phyloP scores from a whole-genome alignment of 64 coral and sea anemone genomes.

The Platygyra sinensis region DNA sequence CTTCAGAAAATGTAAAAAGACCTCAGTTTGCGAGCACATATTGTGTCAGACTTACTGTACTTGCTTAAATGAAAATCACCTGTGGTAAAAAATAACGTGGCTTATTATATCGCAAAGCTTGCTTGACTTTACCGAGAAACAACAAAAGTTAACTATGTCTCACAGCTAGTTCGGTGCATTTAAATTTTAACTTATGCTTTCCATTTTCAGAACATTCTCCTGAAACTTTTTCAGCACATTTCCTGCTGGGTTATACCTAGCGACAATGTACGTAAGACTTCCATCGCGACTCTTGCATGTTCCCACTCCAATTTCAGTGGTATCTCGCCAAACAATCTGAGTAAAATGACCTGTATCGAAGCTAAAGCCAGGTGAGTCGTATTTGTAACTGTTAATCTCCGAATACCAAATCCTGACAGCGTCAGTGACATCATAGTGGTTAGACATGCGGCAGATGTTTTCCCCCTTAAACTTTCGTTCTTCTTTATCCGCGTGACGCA shows the following conservation, averaged over 20 bases:
- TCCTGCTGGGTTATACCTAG: conserved; percentile 81
- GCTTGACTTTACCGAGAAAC: too few relatives aligned
- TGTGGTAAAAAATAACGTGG: too few relatives aligned
- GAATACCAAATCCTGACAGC: conserved; percentile 85
- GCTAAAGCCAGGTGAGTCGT: conserved; percentile 73
- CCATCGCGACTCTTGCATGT: conserved; percentile 89
- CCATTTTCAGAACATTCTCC: conserved; percentile 66
- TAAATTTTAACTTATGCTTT: not conserved
- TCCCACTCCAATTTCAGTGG: conserved; percentile 77
- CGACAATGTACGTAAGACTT: conserved; percentile 73
- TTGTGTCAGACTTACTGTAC: too few relatives aligned
- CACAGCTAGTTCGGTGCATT: not conserved
- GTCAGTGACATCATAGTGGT: conserved; percentile 41
- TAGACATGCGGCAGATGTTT: conserved; percentile 73
- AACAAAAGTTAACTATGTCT: too few relatives aligned
- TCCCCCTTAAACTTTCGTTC: conserved; percentile 72
- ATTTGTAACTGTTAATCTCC: conserved; percentile 72
- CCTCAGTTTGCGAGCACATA: too few relatives aligned
- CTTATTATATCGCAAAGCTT: too few relatives aligned
- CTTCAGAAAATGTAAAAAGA: too few relatives aligned
- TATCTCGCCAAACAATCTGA: conserved; percentile 87
- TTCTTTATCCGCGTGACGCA: conserved; percentile 73
- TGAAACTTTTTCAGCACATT: conserved; percentile 75
- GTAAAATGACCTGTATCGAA: conserved; percentile 89
- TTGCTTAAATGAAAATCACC: too few relatives aligned